Base-by-base conservation (phyloP, 2,797 vertebrate genomes). In the Lophotriccus pileatus region DNA sequence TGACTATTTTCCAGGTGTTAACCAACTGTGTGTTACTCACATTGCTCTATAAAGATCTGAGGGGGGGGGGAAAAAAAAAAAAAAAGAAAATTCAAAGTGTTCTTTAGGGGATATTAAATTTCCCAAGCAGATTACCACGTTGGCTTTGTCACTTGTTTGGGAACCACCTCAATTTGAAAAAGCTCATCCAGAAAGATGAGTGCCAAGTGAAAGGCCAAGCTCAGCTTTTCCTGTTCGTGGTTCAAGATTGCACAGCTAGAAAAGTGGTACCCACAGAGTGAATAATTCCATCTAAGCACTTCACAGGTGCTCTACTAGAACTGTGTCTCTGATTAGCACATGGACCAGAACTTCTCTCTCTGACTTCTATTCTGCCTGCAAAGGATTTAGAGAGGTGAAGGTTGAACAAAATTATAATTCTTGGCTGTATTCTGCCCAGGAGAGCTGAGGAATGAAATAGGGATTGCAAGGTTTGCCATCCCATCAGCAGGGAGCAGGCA, bases 291-390 rank as follows among this genome's bases (percentile, higher is more conserved):
- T 19, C 44, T 20, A 11, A 70, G 10, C 1, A 6, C 41, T 69
- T 75, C 17, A 14, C 6, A 39, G 27, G 13, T 66, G 23, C 50
- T 50, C 5, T 15, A 0, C 7, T 47, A 56, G 30, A 41, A 34
- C 7, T 34, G 12, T 44, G n/a, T 9, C 60, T 34, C 14, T 22
- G 52, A 24, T 17, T 8, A 44, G 3, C 25, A 64, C 1, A 0
- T 4, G 9, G 5, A 56, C 6, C 58, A 92, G 76, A 85, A 64
- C 21, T 41, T 19, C 41, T 58, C 64, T n/a, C 41, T 63, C 27
- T 24, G 8, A 32, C 9, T 50, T 43, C 63, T 11, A 1, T 10
- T 16, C 28, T 32, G 6, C 41, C 41, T 78, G 70, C 23, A 44
- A 52, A 60, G 28, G 59, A 30, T 66, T 87, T 34, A 36, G 27